phyloP scores from a whole-genome alignment of 2,797 vertebrate genomes.

The Podarcis lilfordi region DNA sequence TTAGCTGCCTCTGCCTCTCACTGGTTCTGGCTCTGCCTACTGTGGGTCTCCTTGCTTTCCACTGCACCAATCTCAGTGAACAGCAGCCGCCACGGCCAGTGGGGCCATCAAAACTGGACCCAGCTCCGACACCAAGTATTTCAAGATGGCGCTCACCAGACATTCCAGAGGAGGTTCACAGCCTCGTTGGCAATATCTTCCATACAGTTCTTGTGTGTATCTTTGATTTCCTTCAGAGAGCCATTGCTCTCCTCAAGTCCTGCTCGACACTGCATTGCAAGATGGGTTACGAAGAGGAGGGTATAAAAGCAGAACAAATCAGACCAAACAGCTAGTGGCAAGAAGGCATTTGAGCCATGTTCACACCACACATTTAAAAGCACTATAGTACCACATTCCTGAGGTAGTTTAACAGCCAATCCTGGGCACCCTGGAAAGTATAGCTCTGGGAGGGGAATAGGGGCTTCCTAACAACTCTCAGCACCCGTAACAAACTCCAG shows the following conservation, averaged over 20 bases:
- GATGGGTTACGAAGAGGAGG: slow-evolving; percentile 22
- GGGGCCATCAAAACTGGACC: too few relatives aligned
- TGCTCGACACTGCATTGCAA: slow-evolving; percentile 83
- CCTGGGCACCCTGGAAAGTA: background rate
- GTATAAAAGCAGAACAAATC: background rate
- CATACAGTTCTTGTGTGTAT: slow-evolving; percentile 77
- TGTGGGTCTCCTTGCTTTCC: background rate
- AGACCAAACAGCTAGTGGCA: background rate
- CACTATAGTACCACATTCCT: too few relatives aligned
- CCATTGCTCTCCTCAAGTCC: slow-evolving; percentile 79
- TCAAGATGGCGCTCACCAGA: slow-evolving; percentile 85
- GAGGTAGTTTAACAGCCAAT: too few relatives aligned
- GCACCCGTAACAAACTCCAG: background rate
- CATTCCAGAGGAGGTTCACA: slow-evolving; percentile 94
- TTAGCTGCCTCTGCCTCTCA: too few relatives aligned
- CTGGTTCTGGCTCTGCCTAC: too few relatives aligned
- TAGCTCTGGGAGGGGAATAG: too few relatives aligned
- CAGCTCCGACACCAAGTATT: background rate
- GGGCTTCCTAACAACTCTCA: too few relatives aligned
- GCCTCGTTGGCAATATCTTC: slow-evolving; percentile 93
- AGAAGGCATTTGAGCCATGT: background rate
- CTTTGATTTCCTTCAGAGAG: slow-evolving; percentile 72
- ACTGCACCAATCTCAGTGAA: background rate
- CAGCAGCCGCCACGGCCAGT: too few relatives aligned
- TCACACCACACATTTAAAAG: too few relatives aligned